phyloP scores from a whole-genome alignment of 2,113 vertebrate species.

The Erythrocercus mccallii region DNA sequence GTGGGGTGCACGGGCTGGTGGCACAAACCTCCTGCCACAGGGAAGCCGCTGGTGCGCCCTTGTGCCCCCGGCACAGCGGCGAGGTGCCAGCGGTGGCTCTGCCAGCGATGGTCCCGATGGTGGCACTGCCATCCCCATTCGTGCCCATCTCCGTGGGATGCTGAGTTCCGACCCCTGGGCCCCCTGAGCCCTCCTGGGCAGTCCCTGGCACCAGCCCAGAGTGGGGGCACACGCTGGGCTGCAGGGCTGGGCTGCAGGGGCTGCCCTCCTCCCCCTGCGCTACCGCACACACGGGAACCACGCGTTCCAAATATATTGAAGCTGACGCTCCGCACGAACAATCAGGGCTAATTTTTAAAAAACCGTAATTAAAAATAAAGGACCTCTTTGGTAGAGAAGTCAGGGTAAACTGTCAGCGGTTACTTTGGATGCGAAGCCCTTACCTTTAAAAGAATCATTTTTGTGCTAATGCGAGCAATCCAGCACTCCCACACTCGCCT shows the following conservation, averaged over 20 bases:
- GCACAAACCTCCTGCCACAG: background rate
- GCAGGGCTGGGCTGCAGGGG: background rate
- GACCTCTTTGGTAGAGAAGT: background rate
- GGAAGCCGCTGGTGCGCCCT: background rate
- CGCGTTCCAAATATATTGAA: background rate
- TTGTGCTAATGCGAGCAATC: background rate
- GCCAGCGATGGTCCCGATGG: too few species aligned
- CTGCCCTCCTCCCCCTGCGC: background rate
- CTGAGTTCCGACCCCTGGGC: fast-evolving
- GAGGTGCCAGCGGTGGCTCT: background rate
- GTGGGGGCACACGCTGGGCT: fast-evolving
- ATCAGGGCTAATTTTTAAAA: constrained; percentile 42
- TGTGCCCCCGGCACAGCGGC: fast-evolving
- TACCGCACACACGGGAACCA: background rate
- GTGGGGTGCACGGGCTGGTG: background rate
- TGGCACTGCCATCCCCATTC: background rate
- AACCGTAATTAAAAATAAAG: constrained; percentile 53
- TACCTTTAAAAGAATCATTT: constrained; percentile 9
- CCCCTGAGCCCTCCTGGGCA: fast-evolving
- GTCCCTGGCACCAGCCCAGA: fast-evolving
- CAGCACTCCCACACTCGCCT: constrained; percentile 28
- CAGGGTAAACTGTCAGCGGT: background rate
- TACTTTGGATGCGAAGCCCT: background rate
- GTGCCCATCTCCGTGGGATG: background rate
- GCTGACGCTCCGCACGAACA: background rate